Conservation (phyloP, 2,888 invertebrate genomes). For the Bugula neritina region DNA sequence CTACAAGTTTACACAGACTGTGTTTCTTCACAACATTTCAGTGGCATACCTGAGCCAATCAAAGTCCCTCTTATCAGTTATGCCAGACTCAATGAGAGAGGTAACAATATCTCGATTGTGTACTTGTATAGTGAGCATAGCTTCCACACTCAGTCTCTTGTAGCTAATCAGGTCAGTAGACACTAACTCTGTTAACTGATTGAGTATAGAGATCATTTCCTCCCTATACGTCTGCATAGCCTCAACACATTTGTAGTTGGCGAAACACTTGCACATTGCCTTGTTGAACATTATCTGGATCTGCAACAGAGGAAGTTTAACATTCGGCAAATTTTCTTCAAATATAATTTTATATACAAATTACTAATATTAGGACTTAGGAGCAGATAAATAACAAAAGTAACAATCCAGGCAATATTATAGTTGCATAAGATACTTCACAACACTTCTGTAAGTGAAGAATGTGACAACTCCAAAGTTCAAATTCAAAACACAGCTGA, state of each 20-base stretch:
- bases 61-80: slow-evolving; percentile 46
- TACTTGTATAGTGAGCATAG: slow-evolving; percentile 50
- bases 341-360: no score
- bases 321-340: no score
- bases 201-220: slow-evolving; percentile 41
- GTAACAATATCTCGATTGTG: slow-evolving; percentile 50
- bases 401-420: no score
- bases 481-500: no score
- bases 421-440: no score
- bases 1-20: no score
- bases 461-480: no score
- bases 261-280: slow-evolving; percentile 42
- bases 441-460: no score
- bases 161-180: slow-evolving; percentile 38
- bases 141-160: slow-evolving; percentile 50
- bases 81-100: slow-evolving; percentile 42
- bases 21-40: no score
- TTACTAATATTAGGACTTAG: no score
- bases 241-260: slow-evolving; percentile 34
- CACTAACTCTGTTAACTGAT: slow-evolving; percentile 45
- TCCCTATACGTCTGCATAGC: slow-evolving; percentile 38
- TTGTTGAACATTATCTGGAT: slow-evolving; percentile 52
- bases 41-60: slow-evolving; percentile 50
- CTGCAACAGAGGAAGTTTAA: slow-evolving; percentile 34
- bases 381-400: no score